A percentile compares a stretch with the other conserved stretches of the same genome.
Conservation (phyloP, 2,113 vertebrate species). For the Piliocolobus tephrosceles region DNA sequence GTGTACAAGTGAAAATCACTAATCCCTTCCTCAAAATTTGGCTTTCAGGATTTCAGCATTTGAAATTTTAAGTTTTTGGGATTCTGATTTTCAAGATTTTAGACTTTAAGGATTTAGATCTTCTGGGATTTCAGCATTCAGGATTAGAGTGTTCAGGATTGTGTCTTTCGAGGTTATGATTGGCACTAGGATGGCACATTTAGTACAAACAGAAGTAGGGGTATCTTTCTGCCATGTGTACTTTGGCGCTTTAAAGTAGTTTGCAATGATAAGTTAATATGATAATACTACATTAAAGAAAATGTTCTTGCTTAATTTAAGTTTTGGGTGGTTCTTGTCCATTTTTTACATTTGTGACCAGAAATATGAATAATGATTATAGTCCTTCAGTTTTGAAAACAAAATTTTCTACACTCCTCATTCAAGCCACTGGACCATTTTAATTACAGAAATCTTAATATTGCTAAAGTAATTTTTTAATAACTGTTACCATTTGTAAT, state of each 20-base stretch:
- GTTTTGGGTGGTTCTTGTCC: background rate
- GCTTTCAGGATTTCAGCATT: background rate
- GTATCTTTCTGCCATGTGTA: background rate
- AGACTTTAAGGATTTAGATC: background rate
- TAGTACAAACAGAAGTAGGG: background rate
- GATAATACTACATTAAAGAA: background rate
- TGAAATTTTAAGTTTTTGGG: background rate
- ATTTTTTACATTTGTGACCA: conserved; percentile 26
- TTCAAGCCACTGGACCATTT: conserved; percentile 23
- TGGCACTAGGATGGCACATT: background rate
- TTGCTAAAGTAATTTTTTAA: background rate
- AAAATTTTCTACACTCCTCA: conserved; percentile 10
- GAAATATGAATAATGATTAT: conserved; percentile 10
- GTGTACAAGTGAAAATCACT: background rate
- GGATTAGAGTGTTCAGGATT: background rate
- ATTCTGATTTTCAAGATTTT: too few relatives aligned
- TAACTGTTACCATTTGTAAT: background rate
- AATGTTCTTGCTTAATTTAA: conserved; percentile 3
- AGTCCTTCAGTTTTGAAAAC: background rate
- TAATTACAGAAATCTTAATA: conserved; percentile 30
- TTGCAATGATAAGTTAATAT: background rate
- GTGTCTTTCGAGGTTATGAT: background rate
- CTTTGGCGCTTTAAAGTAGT: background rate
- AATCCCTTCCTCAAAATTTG: background rate
- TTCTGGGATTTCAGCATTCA: background rate